phyloP scores from a whole-genome alignment of 1,140 invertebrate genomes.

The Microplitis demolitor region DNA sequence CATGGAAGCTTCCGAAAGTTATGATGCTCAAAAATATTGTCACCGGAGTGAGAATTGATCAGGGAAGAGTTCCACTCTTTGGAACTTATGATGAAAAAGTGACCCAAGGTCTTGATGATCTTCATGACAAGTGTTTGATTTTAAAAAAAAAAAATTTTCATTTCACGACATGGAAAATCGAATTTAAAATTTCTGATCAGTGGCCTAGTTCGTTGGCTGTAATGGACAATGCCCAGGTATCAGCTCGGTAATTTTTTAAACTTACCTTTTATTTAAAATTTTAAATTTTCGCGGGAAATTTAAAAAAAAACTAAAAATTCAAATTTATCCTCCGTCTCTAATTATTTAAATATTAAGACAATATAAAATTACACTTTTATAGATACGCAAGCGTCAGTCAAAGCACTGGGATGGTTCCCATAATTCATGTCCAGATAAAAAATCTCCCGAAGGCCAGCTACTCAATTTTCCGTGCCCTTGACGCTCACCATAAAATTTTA shows the following conservation, averaged over 20 bases:
- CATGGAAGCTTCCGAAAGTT: slow-evolving; percentile 75
- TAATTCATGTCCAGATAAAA: slow-evolving; percentile 90
- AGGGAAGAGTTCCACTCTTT: slow-evolving; percentile 83
- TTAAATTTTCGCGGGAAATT: too few species aligned
- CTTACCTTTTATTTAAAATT: too few species aligned
- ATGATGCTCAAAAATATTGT: slow-evolving; percentile 84
- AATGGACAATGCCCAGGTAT: slow-evolving; percentile 91
- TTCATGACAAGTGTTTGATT: slow-evolving; percentile 90
- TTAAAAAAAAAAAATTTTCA: slow-evolving; percentile 98
- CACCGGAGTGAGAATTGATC: slow-evolving; percentile 92
- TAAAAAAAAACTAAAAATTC: too few species aligned
- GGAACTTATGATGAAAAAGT: slow-evolving; percentile 93
- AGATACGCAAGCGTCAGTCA: slow-evolving; percentile 93
- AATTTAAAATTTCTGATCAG: slow-evolving; percentile 89
- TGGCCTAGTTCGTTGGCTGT: slow-evolving; percentile 88
- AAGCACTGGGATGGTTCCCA: slow-evolving; percentile 94
- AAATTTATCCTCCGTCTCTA: too few species aligned
- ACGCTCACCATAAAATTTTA: slow-evolving; percentile 92
- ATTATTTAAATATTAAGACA: too few species aligned
- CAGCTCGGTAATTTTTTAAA: slow-evolving; percentile 70
- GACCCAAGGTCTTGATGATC: slow-evolving; percentile 95
- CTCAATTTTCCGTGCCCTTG: slow-evolving; percentile 87
- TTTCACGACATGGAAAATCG: slow-evolving; percentile 98
- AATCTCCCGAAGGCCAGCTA: slow-evolving; percentile 81
- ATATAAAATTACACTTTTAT: background rate